Conservation (phyloP, 2,888 invertebrate genomes). For the Synanthedon vespiformis region DNA sequence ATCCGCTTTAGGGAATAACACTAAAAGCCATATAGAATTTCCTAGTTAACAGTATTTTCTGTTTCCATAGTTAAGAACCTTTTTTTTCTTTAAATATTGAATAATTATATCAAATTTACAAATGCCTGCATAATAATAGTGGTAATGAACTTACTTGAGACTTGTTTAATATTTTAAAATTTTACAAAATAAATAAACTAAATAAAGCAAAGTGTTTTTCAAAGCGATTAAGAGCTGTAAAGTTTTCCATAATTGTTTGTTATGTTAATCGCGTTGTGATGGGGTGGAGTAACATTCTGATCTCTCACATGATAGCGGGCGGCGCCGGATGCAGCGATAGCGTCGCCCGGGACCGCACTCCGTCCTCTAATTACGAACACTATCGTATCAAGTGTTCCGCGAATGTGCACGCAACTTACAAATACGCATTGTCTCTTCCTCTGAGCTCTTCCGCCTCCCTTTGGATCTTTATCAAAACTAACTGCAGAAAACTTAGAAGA, state of each 20-base stretch:
- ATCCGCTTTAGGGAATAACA: no score
- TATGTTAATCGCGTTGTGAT: background rate
- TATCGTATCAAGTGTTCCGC: slow-evolving; percentile 9
- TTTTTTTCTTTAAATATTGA: no score
- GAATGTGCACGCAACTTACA: slow-evolving; percentile 28
- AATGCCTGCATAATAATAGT: no score
- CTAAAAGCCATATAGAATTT: no score
- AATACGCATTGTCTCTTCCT: slow-evolving; percentile 37
- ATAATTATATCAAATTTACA: no score
- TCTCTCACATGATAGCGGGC: slow-evolving; percentile 56
- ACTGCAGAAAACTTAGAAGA: slow-evolving; percentile 11
- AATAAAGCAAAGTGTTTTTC: no score
- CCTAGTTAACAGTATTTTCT: no score
- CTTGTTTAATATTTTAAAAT: no score
- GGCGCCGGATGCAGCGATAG: slow-evolving; percentile 46
- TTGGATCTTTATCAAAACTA: slow-evolving; percentile 32
- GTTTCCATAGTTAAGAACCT: no score
- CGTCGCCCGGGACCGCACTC: slow-evolving; percentile 29
- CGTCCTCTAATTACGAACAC: slow-evolving; percentile 55
- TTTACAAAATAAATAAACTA: no score
- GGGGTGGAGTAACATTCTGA: slow-evolving; percentile 18
- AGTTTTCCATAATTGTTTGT: background rate
- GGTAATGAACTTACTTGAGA: no score
- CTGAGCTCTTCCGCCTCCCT: slow-evolving; percentile 42
- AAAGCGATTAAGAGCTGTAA: background rate